Evolutionary conservation across 1,140 invertebrate genomes (phyloP), one percentile per base, ranked within the genome.

Genomic region (Himalopsyche phryganea): DNA sequence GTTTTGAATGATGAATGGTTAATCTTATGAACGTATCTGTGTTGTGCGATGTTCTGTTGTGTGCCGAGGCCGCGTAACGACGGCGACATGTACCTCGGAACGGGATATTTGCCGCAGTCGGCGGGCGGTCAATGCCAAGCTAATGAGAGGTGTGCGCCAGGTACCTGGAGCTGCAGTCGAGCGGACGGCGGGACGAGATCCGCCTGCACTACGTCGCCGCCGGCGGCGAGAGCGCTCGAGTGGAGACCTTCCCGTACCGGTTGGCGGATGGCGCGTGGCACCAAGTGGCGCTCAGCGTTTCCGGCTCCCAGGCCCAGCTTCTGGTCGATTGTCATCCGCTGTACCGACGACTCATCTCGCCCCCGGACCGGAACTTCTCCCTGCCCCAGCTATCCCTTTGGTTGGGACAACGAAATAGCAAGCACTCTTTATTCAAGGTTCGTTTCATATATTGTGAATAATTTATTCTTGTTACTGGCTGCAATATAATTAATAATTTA

Each of bases 161-260:
- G 79, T 92, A 91, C 79, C 80, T 94, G 78, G 92, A 95, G 80
- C 79, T 94, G 69, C 90, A 94, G 79, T 93, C 90, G 68, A 92
- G 90, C 75, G 91, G 91, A 51, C 82, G 90, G 15, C 87, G 87
- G 66, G 86, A 93, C 74, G 91, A 94, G 74, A 82, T 94, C 77
- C 81, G 88, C 64, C 77, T 89, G 68, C 85, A 88, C 73, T 89
- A 88, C 69, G 82, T 85, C 67, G 81, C 82, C 58, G 78, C 79
- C 51, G 78, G 82, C 62, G 81, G 82, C 62, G 79, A 80, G 32
- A 73, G 74, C 49, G 81, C 89, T 62, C 85, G 86, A 67, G 84
- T 90, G 55, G 91, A 94, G 80, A 87, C 88, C 71, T 94, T 95
- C 80, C 88, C 87, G 64, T 92, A 89, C 76, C 82, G 85, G 64